A percentile compares a stretch with the other conserved stretches of the same genome.
Conservation (phyloP, 2,113 vertebrate species). For the Muntiacus muntjak region DNA sequence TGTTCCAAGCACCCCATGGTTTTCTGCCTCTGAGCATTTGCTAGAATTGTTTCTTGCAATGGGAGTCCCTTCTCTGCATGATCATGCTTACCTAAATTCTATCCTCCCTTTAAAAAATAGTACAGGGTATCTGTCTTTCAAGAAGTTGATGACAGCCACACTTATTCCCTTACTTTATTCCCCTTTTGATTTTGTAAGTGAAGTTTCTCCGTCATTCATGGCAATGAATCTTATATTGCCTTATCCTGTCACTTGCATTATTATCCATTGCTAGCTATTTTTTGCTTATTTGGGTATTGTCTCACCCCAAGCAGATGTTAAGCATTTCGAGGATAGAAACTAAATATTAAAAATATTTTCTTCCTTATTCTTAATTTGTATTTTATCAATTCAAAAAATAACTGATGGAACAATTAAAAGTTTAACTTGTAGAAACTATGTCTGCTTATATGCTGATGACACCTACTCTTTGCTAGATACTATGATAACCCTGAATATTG, state of each 20-base stretch:
- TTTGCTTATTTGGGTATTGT: background rate
- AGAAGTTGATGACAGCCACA: background rate
- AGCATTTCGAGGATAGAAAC: background rate
- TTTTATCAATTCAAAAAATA: background rate
- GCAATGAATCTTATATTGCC: background rate
- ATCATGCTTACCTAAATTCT: background rate
- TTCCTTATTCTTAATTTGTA: background rate
- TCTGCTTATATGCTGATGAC: background rate
- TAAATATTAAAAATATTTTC: background rate
- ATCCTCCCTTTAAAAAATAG: background rate
- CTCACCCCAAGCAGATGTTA: background rate
- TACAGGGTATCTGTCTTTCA: background rate
- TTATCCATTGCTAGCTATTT: background rate
- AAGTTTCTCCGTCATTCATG: background rate
- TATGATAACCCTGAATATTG: background rate
- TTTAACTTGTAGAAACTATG: background rate
- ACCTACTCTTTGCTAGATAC: background rate
- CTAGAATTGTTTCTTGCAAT: background rate
- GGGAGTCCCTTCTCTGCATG: background rate
- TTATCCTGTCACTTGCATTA: background rate
- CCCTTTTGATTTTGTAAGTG: background rate
- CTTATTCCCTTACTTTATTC: background rate
- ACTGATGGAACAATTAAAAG: background rate
- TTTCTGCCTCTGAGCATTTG: background rate
- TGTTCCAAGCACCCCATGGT: background rate